These are phyloP conservation scores for Aramus guarauna DNA, from an alignment of 2,113 vertebrate species.

Conservation along the genomic window DNA sequence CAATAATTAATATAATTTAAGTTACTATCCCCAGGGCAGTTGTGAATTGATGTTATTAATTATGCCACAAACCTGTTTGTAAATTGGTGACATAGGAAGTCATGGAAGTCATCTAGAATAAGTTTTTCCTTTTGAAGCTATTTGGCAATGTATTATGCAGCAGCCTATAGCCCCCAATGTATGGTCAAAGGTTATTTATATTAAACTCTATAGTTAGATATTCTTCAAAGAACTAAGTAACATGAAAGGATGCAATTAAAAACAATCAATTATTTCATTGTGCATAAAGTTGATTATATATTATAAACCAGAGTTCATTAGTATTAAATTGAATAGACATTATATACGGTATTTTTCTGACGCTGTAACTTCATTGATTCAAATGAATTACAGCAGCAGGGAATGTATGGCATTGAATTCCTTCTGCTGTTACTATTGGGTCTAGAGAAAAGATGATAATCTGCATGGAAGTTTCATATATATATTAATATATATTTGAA, in stretches of 20 bases:
- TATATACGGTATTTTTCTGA: neutral
- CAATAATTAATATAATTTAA: constrained; percentile 32
- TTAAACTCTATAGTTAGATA: neutral
- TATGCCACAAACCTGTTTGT: constrained; percentile 3
- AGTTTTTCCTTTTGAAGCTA: neutral
- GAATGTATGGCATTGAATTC: neutral
- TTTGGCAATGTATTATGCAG: neutral
- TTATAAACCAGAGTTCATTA: neutral
- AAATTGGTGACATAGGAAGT: neutral
- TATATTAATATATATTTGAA: neutral
- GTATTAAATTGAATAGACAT: neutral
- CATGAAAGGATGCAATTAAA: neutral
- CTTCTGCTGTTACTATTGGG: neutral
- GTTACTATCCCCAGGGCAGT: neutral
- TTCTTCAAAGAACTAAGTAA: neutral
- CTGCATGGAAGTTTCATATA: neutral
- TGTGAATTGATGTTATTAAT: constrained; percentile 20
- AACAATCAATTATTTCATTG: neutral
- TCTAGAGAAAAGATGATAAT: neutral
- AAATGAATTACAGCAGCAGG: neutral
- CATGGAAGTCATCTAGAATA: neutral
- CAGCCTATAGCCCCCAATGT: neutral
- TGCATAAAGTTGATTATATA: neutral
- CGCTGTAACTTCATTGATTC: neutral
- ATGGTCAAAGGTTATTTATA: neutral